Evolutionary conservation across 2,888 invertebrate species (phyloP).

Genomic region (Dicyrtomina minuta): DNA sequence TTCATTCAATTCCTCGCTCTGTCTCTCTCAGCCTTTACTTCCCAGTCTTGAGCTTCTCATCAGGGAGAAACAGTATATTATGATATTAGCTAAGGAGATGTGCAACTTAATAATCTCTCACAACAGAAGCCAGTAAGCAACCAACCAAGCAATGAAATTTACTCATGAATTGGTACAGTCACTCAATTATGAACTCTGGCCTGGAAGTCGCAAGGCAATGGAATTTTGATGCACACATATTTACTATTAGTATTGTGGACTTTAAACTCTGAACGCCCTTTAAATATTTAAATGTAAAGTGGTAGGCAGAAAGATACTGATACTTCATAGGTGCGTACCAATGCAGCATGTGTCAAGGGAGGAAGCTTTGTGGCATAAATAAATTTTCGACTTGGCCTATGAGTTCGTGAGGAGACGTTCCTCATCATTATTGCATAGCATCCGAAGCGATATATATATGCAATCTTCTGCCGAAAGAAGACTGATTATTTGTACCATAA

Average conservation of each 20-base stretch:
- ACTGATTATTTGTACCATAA: too few species aligned
- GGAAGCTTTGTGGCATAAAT: too few species aligned
- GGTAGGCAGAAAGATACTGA: background rate
- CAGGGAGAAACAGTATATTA: background rate
- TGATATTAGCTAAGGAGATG: background rate
- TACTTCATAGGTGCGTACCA: background rate
- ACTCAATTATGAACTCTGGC: slow-evolving; percentile 1
- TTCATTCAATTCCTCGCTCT: background rate
- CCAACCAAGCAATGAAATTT: background rate
- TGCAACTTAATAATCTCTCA: background rate
- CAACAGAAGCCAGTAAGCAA: background rate
- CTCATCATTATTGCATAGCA: background rate
- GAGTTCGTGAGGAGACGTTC: slow-evolving; percentile 21
- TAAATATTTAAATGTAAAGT: too few species aligned
- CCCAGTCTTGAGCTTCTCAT: background rate
- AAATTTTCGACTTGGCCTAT: background rate
- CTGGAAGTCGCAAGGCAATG: background rate
- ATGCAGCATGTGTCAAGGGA: background rate
- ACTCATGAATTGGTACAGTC: slow-evolving; percentile 22
- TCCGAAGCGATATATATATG: background rate
- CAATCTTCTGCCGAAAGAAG: background rate
- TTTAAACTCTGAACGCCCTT: too few species aligned
- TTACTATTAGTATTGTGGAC: background rate
- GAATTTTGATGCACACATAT: background rate
- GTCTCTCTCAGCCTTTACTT: background rate